phyloP scores from a whole-genome alignment of 2,888 invertebrate genomes.

The Blastobasis lacticolella region DNA sequence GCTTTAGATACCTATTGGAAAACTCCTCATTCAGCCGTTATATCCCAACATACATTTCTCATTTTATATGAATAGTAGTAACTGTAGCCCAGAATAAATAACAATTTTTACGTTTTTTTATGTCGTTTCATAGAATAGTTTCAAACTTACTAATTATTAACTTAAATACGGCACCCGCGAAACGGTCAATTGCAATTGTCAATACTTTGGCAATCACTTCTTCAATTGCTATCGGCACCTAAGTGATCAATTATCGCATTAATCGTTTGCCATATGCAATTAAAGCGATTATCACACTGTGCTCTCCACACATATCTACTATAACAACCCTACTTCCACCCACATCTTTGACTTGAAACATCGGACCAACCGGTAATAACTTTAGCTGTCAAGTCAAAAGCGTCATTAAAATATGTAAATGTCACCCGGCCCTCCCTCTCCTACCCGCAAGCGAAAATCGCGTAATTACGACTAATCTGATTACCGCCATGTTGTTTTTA shows the following conservation, averaged over 20 bases:
- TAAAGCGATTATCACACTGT: background rate
- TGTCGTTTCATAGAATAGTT: too few species aligned
- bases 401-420: constrained; percentile 10
- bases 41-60: too few species aligned
- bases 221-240: background rate
- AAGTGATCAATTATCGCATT: background rate
- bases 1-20: too few species aligned
- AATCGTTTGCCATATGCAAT: background rate
- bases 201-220: background rate
- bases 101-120: too few species aligned
- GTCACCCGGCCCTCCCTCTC: background rate
- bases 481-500: constrained; percentile 9
- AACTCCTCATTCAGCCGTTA: too few species aligned
- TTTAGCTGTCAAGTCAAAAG: constrained; percentile 1
- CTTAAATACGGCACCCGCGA: background rate
- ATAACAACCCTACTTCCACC: background rate
- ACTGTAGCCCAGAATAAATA: too few species aligned
- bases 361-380: background rate
- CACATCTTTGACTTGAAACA: background rate
- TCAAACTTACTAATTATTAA: too few species aligned
- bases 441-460: background rate
- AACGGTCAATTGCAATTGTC: background rate
- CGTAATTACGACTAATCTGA: constrained; percentile 9
- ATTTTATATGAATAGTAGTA: too few species aligned
- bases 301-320: background rate